phyloP scores from a whole-genome alignment of 1,140 invertebrate species.

The Bombus pyrosoma region DNA sequence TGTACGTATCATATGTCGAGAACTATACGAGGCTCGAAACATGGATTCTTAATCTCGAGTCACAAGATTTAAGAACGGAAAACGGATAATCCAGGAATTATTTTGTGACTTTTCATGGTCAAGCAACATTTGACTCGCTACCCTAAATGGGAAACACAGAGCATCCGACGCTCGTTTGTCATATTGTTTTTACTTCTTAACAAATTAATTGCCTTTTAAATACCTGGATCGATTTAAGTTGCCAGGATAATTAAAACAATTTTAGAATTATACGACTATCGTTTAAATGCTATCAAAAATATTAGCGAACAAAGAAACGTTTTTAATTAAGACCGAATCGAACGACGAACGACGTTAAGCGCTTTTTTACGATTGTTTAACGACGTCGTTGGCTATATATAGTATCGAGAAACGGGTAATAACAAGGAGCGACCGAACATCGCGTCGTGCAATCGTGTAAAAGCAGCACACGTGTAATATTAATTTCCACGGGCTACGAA shows the following conservation, averaged over 20 bases:
- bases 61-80: neutral
- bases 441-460: neutral
- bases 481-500: constrained; percentile 16
- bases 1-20: neutral
- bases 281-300: neutral
- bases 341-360: no score
- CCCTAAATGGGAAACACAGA: neutral
- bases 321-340: neutral
- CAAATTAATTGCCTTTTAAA: neutral
- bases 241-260: neutral
- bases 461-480: constrained; percentile 1
- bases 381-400: no score
- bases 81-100: neutral
- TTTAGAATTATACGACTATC: neutral
- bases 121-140: neutral
- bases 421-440: neutral
- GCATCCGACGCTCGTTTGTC: neutral
- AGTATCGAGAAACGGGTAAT: neutral
- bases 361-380: neutral
- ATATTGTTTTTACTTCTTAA: neutral
- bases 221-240: neutral
- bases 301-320: no score
- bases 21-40: neutral
- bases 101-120: neutral
- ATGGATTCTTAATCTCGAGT: neutral